Evolutionary conservation across 2,888 invertebrate species (phyloP).

Genomic region (Argyresthia albistria): DNA sequence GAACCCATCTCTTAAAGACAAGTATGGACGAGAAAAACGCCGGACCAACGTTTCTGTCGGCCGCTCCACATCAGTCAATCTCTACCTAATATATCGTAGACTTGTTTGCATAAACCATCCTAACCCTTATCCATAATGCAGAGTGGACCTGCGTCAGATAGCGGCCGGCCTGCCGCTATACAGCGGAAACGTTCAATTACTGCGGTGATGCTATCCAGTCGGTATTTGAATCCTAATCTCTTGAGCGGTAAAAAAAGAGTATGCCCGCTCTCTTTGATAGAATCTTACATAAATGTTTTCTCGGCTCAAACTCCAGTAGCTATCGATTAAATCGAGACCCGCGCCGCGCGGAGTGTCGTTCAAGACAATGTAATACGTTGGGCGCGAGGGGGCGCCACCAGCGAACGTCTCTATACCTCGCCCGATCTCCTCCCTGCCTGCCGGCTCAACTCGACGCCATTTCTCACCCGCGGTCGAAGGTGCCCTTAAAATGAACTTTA

Average conservation of each 20-base stretch:
- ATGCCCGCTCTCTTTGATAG: background rate
- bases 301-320: conserved; percentile 15
- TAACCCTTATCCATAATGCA: conserved; percentile 19
- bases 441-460: conserved; percentile 17
- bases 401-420: conserved; percentile 17
- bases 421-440: background rate
- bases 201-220: no score
- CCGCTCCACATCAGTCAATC: conserved; percentile 4
- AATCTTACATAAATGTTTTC: conserved; percentile 2
- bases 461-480: conserved; percentile 29
- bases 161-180: no score
- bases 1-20: background rate
- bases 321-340: conserved; percentile 29
- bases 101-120: conserved; percentile 12
- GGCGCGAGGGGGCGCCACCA: conserved; percentile 7
- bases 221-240: background rate
- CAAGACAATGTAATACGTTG: conserved; percentile 24
- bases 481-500: conserved; percentile 44
- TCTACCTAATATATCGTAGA: conserved; percentile 3
- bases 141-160: background rate
- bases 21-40: background rate
- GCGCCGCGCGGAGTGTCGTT: conserved; percentile 20
- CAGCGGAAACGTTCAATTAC: no score
- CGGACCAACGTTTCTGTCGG: background rate
- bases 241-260: background rate